Conservation (phyloP, 2,113 vertebrate genomes). For the Perca schrenkii region DNA sequence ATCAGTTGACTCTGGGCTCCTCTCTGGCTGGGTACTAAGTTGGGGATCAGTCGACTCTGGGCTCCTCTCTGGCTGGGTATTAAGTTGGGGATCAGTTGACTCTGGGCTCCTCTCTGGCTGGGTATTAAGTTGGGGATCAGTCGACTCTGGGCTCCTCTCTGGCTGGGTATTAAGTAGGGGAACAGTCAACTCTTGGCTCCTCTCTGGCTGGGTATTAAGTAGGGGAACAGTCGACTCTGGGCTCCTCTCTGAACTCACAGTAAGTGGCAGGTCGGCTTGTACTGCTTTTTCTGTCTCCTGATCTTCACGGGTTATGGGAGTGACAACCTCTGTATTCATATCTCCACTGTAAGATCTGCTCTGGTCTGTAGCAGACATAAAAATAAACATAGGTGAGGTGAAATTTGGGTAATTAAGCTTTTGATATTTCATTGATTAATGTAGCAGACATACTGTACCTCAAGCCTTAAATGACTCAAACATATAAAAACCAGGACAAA, state of each 20-base stretch:
- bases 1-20: too few relatives aligned
- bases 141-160: too few relatives aligned
- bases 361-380: constrained; percentile 82
- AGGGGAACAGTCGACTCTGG: too few relatives aligned
- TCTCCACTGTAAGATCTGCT: constrained; percentile 88
- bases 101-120: too few relatives aligned
- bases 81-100: too few relatives aligned
- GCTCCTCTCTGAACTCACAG: constrained; percentile 4
- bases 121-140: too few relatives aligned
- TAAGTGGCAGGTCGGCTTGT: neutral
- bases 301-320: constrained; percentile 87
- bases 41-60: too few relatives aligned
- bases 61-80: too few relatives aligned
- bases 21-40: too few relatives aligned
- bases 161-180: too few relatives aligned
- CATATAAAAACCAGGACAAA: neutral
- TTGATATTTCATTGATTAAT: neutral
- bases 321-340: constrained; percentile 87
- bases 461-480: neutral
- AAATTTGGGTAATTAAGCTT: neutral
- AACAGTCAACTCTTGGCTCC: neutral
- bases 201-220: neutral
- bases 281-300: constrained; percentile 59
- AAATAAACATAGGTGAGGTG: neutral
- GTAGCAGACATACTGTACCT: neutral